phyloP scores from a whole-genome alignment of 2,888 invertebrate genomes.

The Xanthorhoe designata region DNA sequence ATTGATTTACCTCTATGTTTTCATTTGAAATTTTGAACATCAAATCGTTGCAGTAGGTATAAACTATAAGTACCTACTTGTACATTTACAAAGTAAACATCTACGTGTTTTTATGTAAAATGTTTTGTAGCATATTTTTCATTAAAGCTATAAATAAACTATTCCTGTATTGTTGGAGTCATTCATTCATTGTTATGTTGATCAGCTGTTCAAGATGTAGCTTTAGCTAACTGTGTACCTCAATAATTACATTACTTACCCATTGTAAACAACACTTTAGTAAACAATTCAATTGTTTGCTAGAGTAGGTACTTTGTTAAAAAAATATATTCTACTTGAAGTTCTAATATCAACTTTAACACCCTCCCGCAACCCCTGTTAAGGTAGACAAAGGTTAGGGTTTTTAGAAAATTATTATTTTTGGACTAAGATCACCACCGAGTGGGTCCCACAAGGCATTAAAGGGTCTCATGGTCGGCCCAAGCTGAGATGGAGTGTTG shows the following conservation, averaged over 20 bases:
- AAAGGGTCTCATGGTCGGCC: too few relatives aligned
- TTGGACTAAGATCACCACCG: too few relatives aligned
- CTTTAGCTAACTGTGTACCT: background rate
- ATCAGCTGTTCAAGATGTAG: constrained; percentile 21
- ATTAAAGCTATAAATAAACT: background rate
- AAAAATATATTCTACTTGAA: too few relatives aligned
- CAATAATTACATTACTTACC: constrained; percentile 32
- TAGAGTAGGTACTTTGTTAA: too few relatives aligned
- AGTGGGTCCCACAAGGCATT: too few relatives aligned
- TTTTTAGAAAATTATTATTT: too few relatives aligned
- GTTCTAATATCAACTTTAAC: too few relatives aligned
- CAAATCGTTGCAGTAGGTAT: background rate
- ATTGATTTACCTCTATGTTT: background rate
- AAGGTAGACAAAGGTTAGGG: too few relatives aligned
- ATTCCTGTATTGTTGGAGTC: background rate
- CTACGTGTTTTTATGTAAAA: background rate
- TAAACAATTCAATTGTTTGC: too few relatives aligned
- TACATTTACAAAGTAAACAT: background rate
- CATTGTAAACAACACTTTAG: background rate
- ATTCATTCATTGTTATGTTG: constrained; percentile 6
- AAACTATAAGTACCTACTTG: background rate
- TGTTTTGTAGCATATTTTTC: too few relatives aligned
- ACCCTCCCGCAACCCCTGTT: too few relatives aligned
- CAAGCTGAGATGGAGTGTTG: too few relatives aligned
- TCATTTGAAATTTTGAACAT: background rate